A percentile compares a stretch with the other conserved stretches of the same genome.
phyloP scores from a whole-genome alignment of 2,797 vertebrate species.

The Clarias fuscus region DNA sequence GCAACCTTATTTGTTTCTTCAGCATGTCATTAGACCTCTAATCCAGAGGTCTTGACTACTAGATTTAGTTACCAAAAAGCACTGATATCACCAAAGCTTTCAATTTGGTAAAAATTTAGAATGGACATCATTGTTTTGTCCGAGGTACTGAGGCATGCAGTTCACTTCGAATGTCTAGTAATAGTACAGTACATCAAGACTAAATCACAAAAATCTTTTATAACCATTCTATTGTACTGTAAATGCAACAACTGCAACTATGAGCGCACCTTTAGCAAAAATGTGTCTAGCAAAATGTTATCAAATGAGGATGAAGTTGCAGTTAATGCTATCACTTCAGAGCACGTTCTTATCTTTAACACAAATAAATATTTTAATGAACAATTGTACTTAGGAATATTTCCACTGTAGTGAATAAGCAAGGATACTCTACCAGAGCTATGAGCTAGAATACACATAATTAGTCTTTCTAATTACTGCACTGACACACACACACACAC shows the following conservation, averaged over 20 bases:
- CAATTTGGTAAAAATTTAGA: background rate
- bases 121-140: background rate
- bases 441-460: background rate
- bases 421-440: background rate
- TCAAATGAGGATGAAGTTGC: background rate
- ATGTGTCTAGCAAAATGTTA: background rate
- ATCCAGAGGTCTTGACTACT: background rate
- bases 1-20: background rate
- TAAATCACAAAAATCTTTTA: background rate
- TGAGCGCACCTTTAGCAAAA: background rate
- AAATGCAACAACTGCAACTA: no score
- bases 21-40: background rate
- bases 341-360: background rate
- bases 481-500: no score
- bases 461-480: background rate
- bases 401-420: background rate
- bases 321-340: background rate
- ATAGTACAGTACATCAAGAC: background rate
- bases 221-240: background rate
- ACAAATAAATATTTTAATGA: background rate
- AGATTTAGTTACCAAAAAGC: background rate
- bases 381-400: background rate
- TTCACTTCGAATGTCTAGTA: background rate
- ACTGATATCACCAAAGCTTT: background rate
- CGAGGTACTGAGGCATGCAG: background rate